These are phyloP conservation scores for Vulpes ferrilata DNA, from an alignment of 2,113 vertebrate species.

Conservation along the genomic window DNA sequence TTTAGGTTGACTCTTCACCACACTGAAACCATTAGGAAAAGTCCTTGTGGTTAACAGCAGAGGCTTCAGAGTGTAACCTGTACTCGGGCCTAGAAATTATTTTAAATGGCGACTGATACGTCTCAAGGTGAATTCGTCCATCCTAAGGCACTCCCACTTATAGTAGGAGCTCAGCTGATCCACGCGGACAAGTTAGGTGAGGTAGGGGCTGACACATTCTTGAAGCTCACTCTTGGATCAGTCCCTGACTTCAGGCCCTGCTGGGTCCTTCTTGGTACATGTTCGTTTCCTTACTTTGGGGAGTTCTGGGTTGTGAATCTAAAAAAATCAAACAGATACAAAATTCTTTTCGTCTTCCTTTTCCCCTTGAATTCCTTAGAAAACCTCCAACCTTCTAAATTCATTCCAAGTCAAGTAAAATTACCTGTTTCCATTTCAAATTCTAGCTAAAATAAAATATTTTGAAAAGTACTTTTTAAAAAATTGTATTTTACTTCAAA, in stretches of 20 bases:
- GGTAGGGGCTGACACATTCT: conserved; percentile 90
- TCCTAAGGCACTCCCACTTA: conserved; percentile 91
- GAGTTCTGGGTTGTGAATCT: conserved; percentile 69
- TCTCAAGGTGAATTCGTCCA: conserved; percentile 90
- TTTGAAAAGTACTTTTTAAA: conserved; percentile 46
- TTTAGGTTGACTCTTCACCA: conserved; percentile 90
- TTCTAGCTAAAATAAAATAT: conserved; percentile 66
- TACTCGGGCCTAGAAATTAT: conserved; percentile 89
- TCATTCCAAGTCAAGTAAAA: conserved; percentile 72
- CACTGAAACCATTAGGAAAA: conserved; percentile 90
- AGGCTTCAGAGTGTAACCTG: conserved; percentile 89
- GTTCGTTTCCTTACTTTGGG: conserved; percentile 79
- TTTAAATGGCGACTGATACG: conserved; percentile 91
- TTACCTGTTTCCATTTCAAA: conserved; percentile 47
- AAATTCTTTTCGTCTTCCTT: conserved; percentile 76
- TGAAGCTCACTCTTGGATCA: conserved; percentile 89
- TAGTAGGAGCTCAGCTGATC: conserved; percentile 91
- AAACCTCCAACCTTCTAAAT: conserved; percentile 69
- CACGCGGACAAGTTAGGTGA: conserved; percentile 91
- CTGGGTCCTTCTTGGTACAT: conserved; percentile 79
- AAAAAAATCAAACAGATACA: conserved; percentile 40
- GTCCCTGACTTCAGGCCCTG: conserved; percentile 85
- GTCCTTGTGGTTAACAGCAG: conserved; percentile 90
- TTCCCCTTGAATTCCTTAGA: conserved; percentile 69
- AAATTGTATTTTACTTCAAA: conserved; percentile 61